Evolutionary conservation across 2,888 invertebrate species (phyloP).

Genomic region (Hypselothyrea guttata): DNA sequence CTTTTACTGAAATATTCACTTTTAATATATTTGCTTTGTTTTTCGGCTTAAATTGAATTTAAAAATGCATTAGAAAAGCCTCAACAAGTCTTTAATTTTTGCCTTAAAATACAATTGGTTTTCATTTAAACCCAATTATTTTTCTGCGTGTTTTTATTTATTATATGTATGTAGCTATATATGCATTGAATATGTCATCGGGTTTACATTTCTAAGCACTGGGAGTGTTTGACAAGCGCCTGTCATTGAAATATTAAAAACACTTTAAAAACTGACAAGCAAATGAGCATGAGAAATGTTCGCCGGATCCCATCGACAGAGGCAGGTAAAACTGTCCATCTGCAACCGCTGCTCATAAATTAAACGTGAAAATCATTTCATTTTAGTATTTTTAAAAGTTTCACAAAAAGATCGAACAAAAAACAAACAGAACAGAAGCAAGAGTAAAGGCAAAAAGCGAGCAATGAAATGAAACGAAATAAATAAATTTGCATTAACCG

Average conservation of each 20-base stretch:
- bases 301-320: not conserved
- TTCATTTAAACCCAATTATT: no score
- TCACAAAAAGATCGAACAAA: constrained; percentile 1
- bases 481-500: constrained; percentile 74
- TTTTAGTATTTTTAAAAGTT: no score
- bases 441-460: constrained; percentile 18
- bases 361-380: constrained; percentile 50
- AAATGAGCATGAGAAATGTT: constrained; percentile 53
- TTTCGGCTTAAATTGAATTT: no score
- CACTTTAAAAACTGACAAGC: constrained; percentile 70
- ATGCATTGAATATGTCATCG: constrained; percentile 52
- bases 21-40: no score
- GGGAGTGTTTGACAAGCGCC: constrained; percentile 64
- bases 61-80: no score
- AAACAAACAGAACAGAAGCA: constrained; percentile 6
- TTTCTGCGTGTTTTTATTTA: no score
- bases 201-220: constrained; percentile 50
- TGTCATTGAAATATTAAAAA: constrained; percentile 78
- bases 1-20: no score
- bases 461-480: constrained; percentile 47
- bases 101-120: no score
- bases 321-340: constrained; percentile 51
- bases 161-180: no score
- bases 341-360: constrained; percentile 56
- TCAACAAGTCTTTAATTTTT: no score